phyloP scores from a whole-genome alignment of 2,113 vertebrate genomes.

The Entomyzon cyanotis region DNA sequence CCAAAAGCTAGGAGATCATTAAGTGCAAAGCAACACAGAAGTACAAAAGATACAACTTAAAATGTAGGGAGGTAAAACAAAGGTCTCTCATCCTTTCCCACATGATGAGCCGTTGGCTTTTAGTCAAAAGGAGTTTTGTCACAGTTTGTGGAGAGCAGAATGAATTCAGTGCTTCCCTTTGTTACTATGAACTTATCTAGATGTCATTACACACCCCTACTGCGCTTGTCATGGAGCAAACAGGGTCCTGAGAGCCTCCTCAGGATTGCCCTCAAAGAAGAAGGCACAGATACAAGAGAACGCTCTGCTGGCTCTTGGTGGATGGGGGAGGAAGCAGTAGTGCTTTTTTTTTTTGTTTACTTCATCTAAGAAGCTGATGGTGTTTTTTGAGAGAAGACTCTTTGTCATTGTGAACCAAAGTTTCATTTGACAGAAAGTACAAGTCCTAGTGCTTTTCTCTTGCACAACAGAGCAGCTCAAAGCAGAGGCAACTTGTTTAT shows the following conservation, averaged over 20 bases:
- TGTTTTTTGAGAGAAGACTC: background rate
- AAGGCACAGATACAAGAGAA: background rate
- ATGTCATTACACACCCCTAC: background rate
- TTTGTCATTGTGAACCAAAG: background rate
- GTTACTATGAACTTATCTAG: background rate
- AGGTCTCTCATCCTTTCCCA: background rate
- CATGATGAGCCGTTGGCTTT: background rate
- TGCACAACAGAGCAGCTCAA: background rate
- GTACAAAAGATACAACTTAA: background rate
- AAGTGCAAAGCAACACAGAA: background rate
- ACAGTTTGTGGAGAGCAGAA: background rate
- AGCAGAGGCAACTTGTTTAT: background rate
- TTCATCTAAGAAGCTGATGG: background rate
- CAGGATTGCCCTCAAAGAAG: background rate
- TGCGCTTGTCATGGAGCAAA: background rate
- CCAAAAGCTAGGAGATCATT: background rate
- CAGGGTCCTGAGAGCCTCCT: background rate
- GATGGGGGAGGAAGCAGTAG: background rate
- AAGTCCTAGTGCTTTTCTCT: background rate
- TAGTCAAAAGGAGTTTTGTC: background rate
- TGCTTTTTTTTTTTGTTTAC: background rate
- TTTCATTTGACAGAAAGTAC: background rate
- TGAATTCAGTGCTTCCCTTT: background rate
- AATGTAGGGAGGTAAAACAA: background rate
- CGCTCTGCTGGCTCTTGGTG: background rate